phyloP scores from a whole-genome alignment of 2,113 vertebrate species.

The Pseudorhombus dupliciocellatus region DNA sequence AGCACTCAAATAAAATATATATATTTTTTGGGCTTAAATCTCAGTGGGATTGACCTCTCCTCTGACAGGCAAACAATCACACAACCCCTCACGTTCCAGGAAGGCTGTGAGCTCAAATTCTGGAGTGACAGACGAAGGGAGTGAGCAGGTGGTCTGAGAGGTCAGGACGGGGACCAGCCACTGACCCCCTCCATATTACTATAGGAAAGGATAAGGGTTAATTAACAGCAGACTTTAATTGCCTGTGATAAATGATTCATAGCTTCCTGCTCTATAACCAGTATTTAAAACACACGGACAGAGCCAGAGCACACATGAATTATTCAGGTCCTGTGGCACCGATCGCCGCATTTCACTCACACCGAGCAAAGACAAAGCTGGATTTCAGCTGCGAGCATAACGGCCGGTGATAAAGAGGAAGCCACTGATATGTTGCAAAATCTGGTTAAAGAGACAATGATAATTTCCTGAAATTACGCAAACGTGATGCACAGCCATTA shows the following conservation, averaged over 20 bases:
- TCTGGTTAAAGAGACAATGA: constrained; percentile 18
- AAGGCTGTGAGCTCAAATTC: constrained; percentile 13
- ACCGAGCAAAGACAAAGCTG: constrained; percentile 38
- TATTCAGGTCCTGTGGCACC: constrained; percentile 60
- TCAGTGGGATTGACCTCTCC: constrained; percentile 14
- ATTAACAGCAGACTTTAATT: constrained; percentile 78
- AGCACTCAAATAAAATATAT: constrained; percentile 3
- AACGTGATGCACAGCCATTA: constrained; percentile 32
- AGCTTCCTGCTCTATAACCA: constrained; percentile 62
- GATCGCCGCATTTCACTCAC: constrained; percentile 52
- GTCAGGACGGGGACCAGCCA: constrained; percentile 57
- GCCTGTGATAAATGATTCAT: constrained; percentile 80
- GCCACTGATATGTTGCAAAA: constrained; percentile 4
- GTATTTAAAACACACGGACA: constrained; percentile 74
- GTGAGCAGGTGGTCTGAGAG: constrained; percentile 66
- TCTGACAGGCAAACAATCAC: constrained; percentile 13
- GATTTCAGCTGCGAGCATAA: constrained; percentile 33
- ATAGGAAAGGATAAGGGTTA: constrained; percentile 72
- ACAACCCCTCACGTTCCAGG: background rate
- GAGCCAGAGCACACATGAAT: constrained; percentile 67
- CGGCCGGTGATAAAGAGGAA: constrained; percentile 22
- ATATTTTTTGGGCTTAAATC: constrained; percentile 5
- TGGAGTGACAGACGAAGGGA: constrained; percentile 29
- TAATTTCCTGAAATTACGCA: constrained; percentile 31
- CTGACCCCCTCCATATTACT: constrained; percentile 60